Base-by-base conservation (phyloP, 2,797 vertebrate genomes). In the Pangasius krempfi region DNA sequence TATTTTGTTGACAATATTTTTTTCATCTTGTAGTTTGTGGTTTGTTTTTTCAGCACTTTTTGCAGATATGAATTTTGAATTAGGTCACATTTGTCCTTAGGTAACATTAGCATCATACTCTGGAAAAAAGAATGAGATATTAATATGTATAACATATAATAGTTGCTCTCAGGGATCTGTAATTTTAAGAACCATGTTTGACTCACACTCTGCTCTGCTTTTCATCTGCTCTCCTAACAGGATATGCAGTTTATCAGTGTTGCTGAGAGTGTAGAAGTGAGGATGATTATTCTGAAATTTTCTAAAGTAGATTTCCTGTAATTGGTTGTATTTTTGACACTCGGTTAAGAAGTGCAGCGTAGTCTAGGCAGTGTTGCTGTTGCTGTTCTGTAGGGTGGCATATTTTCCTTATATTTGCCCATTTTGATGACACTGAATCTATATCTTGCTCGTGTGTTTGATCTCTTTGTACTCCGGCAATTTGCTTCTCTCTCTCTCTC, bases 361-460 rank as follows among this genome's bases (percentile, higher is more conserved):
- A 25, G 30, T 60, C 79, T 37, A 5, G 0, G 22, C 33, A 40
- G 30, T 0, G 52, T 60, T 12, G 30, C 30, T 80, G 13, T 52
- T 33, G 52, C 16, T 56, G 30, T 20, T 30, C n/a, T 76, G 73
- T 14, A n/a, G 73, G n/a, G 7, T 30, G 16, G 12, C 25, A 76
- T 50, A 50, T 50, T 54, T n/a, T 58, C 8, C 8, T 37, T 33
- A 33, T 79, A 33, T 33, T 80, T 80, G 30, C 79, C 54, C 33
- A 81, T 33, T 79, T 79, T 33, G 18, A 79, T 58, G 54, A 58
- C 30, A 81, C 4, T 56, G 18, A 80, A 80, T 58, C 52, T 80
- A 37, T 56, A 56, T 80, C 22, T 81, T 58, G 16, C 76, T 79
- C 8, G 56, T n/a, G 33, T 76, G 75, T 52, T 16, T 76, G 75